Conservation (phyloP, 2,113 vertebrate genomes). For the Cheilinus undulatus region DNA sequence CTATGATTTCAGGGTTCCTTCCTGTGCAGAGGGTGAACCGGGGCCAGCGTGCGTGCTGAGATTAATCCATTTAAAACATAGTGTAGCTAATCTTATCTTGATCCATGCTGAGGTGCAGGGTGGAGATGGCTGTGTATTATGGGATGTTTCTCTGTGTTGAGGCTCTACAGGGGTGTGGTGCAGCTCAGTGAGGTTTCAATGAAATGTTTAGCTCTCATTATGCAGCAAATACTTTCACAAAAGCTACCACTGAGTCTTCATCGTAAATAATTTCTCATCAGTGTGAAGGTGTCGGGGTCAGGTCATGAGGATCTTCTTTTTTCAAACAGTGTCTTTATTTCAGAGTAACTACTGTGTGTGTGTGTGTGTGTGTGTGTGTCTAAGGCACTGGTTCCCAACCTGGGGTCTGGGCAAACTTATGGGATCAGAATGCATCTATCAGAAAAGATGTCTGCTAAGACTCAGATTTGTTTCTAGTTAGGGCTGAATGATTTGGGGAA, state of each 20-base stretch:
- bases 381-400: too few relatives aligned
- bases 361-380: too few relatives aligned
- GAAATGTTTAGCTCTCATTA: background rate
- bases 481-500: too few relatives aligned
- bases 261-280: background rate
- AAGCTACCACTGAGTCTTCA: background rate
- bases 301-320: too few relatives aligned
- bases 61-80: background rate
- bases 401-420: too few relatives aligned
- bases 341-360: too few relatives aligned
- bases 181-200: conserved; percentile 20
- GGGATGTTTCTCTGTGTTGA: background rate
- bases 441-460: too few relatives aligned
- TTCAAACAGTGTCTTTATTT: too few relatives aligned
- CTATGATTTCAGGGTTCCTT: background rate
- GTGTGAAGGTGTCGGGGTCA: too few relatives aligned
- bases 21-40: background rate
- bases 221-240: background rate
- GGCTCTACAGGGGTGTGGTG: background rate
- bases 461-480: too few relatives aligned
- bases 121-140: background rate
- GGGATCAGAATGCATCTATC: too few relatives aligned
- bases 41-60: background rate
- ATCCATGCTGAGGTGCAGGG: conserved; percentile 7
- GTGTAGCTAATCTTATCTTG: background rate